Evolutionary conservation across 2,113 vertebrate species (phyloP).

Genomic region (Melospiza georgiana): DNA sequence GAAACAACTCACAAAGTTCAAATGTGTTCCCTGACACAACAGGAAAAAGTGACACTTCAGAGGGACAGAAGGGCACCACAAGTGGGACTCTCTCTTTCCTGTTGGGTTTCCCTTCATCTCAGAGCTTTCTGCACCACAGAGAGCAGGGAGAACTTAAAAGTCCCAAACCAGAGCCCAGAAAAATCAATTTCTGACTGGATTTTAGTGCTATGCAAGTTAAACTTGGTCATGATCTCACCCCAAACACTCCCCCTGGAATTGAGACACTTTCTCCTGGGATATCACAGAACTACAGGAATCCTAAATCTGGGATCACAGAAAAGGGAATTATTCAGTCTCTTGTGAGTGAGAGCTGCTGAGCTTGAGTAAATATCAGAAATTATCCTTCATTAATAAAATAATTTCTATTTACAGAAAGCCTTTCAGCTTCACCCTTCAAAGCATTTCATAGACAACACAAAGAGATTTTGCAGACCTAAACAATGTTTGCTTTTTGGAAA

Average conservation of each 20-base stretch:
- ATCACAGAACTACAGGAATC: background rate
- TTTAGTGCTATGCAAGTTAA: fast-evolving
- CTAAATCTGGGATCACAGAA: background rate
- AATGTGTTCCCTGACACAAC: background rate
- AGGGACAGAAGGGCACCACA: background rate
- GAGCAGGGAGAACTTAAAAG: fast-evolving
- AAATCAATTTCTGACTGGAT: background rate
- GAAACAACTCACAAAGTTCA: background rate
- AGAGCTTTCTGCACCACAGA: background rate
- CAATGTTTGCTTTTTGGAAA: background rate
- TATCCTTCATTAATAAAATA: background rate
- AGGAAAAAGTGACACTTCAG: background rate
- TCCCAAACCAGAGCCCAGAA: background rate
- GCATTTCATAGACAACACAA: background rate
- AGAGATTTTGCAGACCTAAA: background rate
- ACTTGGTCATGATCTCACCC: background rate
- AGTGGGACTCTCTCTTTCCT: fast-evolving
- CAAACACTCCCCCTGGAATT: background rate
- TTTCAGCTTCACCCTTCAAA: background rate
- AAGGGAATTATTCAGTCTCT: background rate
- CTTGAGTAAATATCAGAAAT: background rate
- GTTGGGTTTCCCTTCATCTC: background rate
- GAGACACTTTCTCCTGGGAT: background rate
- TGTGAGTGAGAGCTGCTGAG: background rate
- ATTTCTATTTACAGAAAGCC: background rate